Evolutionary conservation across 2,888 invertebrate genomes (phyloP), one percentile per base, ranked within the genome.

Genomic region (Neuroscelio doddi): DNA sequence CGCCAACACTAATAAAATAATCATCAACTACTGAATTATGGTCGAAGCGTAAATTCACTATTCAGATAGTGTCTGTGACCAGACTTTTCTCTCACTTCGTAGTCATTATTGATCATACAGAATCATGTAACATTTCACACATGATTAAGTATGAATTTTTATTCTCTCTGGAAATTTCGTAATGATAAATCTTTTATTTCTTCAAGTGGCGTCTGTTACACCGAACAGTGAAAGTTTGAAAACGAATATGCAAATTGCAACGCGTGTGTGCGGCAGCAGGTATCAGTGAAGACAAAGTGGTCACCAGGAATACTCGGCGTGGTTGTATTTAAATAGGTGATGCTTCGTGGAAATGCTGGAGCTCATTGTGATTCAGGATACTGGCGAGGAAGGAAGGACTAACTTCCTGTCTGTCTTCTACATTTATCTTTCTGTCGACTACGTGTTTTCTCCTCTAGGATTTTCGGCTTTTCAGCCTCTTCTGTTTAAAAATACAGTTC

Each of bases 361-460:
- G 29, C 74, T 81, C 80, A 81, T 81, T 81, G 79, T 73, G 65
- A 81, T 81, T 81, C 81, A 80, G 79, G 80, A 80, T 81, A 80
- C 79, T 76, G 75, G 76, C 74, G 74, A 75, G 74, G 68, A 74
- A 75, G 67, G 77, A 79, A 76, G 76, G 74, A 75, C 72, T 52
- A 73, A 67, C 74, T 76, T 76, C 76, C 76, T 73, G 76, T 70
- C 69, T 71, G 61, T 38, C 64, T 52, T 39, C 39, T 39, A 61
- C 57, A 55, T 66, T 64, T 38, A 47, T 59, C 49, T 51, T 63
- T 42, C 47, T 39, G 12, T 9, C 29, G 44, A 12, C 44, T 12
- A 24, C 29, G 34, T 34, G n/a, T 59, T 52, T 47, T 47, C 51
- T 47, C 36, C 16, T 14, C 21, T 41, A 45, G 41, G n/a, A 36